Evolutionary conservation across 2,113 vertebrate genomes (phyloP), one percentile per base, ranked within the genome.

Genomic region (Pelusios castaneus): DNA sequence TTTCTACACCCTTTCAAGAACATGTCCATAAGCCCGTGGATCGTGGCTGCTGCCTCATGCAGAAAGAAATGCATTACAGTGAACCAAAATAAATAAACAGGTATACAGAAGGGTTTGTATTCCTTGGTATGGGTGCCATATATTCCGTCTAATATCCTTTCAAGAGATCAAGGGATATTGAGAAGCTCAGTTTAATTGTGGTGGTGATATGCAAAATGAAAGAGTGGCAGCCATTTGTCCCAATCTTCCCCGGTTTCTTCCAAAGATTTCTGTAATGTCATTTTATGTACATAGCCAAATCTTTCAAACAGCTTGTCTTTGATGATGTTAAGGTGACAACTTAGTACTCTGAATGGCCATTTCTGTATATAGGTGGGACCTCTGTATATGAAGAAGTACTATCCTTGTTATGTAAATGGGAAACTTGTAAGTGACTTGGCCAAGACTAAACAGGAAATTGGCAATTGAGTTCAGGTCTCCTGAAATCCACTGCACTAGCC

Each of bases 11-110:
- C 80, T 91, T 54, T 82, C 38, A 88, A 21, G 10, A 56, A 9
- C 76, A 34, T 63, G 4, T 54, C 21, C 19, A 49, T 5, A 2
- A 31, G 63, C 49, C 16, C 2, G 11, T 75, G 34, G 60, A 52
- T 56, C 80, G 29, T 73, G 27, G 1, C 5, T 70, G 49, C 4
- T 5, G 67, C 91, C 34, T 60, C 29, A 80, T 1, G 9, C 8
- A 41, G 8, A 86, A 86, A 73, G 67, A 73, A 29, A 93, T 25
- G 7, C 2, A n/a, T 12, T 6, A 56, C 2, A 87, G 3, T 22
- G 63, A 38, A 55, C 12, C 43, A 55, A 41, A 92, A 38, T 38
- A 49, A 55, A 67, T 2, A 5, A 1, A 0, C 0, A 0, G 31
- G 2, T 9, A 34, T 75, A 83, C 27, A 47, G 21, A 43, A 14